A percentile compares a stretch with the other conserved stretches of the same genome.
Conservation (phyloP, 1,140 invertebrate species). For the Pseudomyrmex cubaensis region DNA sequence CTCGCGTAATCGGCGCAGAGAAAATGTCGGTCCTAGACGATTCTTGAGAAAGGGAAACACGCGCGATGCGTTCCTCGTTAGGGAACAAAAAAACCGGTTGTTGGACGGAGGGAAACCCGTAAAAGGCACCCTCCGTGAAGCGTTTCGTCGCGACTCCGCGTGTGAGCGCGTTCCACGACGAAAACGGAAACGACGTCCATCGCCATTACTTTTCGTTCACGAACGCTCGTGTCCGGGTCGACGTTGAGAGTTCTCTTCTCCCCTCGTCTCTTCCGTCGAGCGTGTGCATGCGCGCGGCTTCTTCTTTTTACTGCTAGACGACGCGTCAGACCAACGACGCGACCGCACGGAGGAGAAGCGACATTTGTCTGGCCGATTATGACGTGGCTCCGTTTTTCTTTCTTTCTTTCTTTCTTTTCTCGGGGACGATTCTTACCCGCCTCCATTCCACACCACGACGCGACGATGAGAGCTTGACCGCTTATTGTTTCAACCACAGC, state of each 20-base stretch:
- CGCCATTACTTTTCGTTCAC: slow-evolving; percentile 54
- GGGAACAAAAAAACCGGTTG: slow-evolving; percentile 57
- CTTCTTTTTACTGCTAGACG: slow-evolving; percentile 17
- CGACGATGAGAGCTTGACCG: slow-evolving; percentile 24
- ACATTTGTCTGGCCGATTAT: slow-evolving; percentile 69
- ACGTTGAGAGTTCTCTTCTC: neutral
- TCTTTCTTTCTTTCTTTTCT: slow-evolving; percentile 1
- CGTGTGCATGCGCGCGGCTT: neutral
- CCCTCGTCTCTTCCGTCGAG: neutral
- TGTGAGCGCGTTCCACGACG: slow-evolving; percentile 28
- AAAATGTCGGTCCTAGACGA: slow-evolving; percentile 6
- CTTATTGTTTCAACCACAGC: slow-evolving; percentile 54
- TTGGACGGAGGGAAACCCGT: slow-evolving; percentile 39
- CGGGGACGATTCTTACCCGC: neutral
- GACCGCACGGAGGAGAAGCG: slow-evolving; percentile 5
- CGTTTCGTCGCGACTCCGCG: slow-evolving; percentile 30
- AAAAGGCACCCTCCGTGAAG: slow-evolving; percentile 49
- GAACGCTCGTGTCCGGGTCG: neutral
- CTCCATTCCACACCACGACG: neutral
- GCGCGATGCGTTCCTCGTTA: slow-evolving; percentile 51
- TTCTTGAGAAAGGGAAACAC: slow-evolving; percentile 43
- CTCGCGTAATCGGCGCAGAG: neutral
- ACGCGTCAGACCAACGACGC: neutral
- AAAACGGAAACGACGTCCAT: slow-evolving; percentile 58
- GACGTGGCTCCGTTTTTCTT: slow-evolving; percentile 14